Percentiles rank a stretch among this genome's conserved stretches.
Conservation (phyloP, 1,140 invertebrate species). For the Aphelenchoides besseyi region DNA sequence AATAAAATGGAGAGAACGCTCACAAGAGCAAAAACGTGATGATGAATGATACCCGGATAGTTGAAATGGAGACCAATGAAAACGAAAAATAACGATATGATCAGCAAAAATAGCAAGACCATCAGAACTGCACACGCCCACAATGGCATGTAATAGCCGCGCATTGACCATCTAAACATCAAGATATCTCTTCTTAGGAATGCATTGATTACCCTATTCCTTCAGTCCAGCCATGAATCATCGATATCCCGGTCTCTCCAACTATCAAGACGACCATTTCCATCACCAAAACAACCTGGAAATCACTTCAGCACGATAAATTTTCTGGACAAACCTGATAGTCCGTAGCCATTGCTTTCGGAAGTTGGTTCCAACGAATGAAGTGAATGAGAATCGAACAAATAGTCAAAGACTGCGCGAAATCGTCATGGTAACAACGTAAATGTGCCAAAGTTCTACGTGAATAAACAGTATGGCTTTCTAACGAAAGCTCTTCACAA, state of each 20-base stretch:
- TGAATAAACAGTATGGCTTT: no score
- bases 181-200: no score
- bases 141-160: slow-evolving; percentile 36
- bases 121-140: slow-evolving; percentile 42
- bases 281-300: slow-evolving; percentile 19
- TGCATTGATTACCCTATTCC: slow-evolving; percentile 40
- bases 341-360: neutral
- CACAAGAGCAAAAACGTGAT: slow-evolving; percentile 41
- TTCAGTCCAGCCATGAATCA: slow-evolving; percentile 45
- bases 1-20: no score
- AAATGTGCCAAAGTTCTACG: no score
- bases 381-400: neutral
- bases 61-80: slow-evolving; percentile 44
- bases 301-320: no score
- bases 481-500: no score
- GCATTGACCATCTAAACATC: slow-evolving; percentile 31
- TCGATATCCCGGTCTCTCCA: slow-evolving; percentile 42
- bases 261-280: slow-evolving; percentile 46
- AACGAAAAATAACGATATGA: slow-evolving; percentile 41
- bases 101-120: slow-evolving; percentile 41
- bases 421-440: slow-evolving; percentile 12
- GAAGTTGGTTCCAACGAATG: neutral
- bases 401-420: neutral
- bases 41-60: slow-evolving; percentile 32
- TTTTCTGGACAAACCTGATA: slow-evolving; percentile 13